Evolutionary conservation across 1,140 invertebrate species (phyloP), one percentile per base, ranked within the genome.

Genomic region (Drosophila melanica): DNA sequence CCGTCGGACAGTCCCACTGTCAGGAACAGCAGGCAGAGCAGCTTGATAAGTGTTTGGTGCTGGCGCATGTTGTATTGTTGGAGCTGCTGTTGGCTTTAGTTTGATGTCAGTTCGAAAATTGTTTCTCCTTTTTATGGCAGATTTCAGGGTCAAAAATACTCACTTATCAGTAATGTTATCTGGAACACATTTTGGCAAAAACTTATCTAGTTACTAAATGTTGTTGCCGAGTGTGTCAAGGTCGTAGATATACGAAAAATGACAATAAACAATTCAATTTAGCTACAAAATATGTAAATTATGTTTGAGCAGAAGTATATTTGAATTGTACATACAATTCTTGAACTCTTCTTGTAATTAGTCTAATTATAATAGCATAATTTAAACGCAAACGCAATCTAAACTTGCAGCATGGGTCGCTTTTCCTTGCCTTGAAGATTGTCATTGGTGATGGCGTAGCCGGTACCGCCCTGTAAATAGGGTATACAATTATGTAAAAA

Each of bases 401-500:
- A 97, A 55, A 95, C 96, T 93, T 98, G 97, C 74, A 99, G 93
- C 10, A 97, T 97, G 45, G 98, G 97, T 76, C 97, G 94, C 65
- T 96, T 95, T 84, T 97, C 95, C 92, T 97, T 96, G 14, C 95
- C 97, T 92, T 97, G 94, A 30, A 99, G 93, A 73, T 95, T 95
- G 37, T 95, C 93, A 92, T 99, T 99, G 18, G 97, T 97, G 23
- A 95, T 95, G 23, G 98, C 93, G 93, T 98, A 99, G 18, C 98
- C 98, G 66, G 98, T 98, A n/a, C 98, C 98, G 75, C 98, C 98
- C 96, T 97, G 70, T 14, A 93, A 72, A 14, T 3, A 47, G 18
- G 11, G 23, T 14, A n/a, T 5, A 4, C 33, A 39, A 12, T 44
- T 14, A 44, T 44, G 10, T 42, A 14, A 8, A 35, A 35, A 51